Base-by-base conservation (phyloP, 2,888 invertebrate genomes). In the Furcula furcula region DNA sequence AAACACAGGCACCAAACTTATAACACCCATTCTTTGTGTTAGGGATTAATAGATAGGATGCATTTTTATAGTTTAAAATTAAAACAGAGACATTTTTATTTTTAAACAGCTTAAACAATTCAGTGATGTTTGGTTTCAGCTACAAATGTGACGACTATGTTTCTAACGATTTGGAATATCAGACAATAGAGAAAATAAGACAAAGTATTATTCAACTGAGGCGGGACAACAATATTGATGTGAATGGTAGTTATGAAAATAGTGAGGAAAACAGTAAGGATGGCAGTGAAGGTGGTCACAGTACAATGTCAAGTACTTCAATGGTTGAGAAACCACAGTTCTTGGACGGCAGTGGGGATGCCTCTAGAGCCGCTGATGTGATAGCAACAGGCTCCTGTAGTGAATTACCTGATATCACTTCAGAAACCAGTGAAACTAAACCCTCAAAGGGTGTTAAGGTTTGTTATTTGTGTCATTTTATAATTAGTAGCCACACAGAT, bases 91-190 rank as follows among this genome's bases (percentile, higher is more conserved):
- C n/a, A n/a, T n/a, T n/a, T n/a, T n/a, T n/a, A n/a, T n/a, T n/a
- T n/a, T n/a, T n/a, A n/a, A n/a, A n/a, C n/a, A n/a, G n/a, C n/a
- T n/a, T n/a, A n/a, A n/a, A n/a, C n/a, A n/a, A n/a, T 22, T 23
- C 10, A 23, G 4, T 23, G 3, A 23, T 23, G 23, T 9, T 12
- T 23, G 7, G n/a, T 90, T 90, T 20, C 84, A 94, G 94, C 77
- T 95, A 95, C 71, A 90, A 90, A 70, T 95, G 95, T 86, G 94
- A 95, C 78, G 95, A 95, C 59, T 95, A 93, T 87, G 92, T 94
- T 32, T 91, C 92, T 54, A 94, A 94, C 77, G 94, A 94, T 69
- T 90, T 92, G 22, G 85, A 90, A 49, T 78, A 87, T 50, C 82
- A 86, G 25, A 77, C 76, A 47, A 87, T 93, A 66, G 88, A 90